Conservation (phyloP, 1,140 invertebrate genomes). For the Piezodorus guildinii region DNA sequence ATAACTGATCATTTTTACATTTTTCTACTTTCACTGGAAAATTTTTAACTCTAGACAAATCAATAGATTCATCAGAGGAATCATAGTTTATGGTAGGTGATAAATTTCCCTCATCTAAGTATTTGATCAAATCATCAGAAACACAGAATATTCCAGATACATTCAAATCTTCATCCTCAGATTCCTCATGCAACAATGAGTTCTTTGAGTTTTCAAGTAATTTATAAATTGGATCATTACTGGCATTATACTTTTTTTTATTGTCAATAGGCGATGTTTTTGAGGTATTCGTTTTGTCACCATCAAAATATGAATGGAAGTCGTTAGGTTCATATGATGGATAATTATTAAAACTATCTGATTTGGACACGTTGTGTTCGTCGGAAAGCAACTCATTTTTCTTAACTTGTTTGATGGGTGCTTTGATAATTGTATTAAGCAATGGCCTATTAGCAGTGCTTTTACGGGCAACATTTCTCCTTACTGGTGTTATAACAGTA, state of each 20-base stretch:
- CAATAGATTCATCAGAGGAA: conserved; percentile 5
- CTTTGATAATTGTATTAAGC: background rate
- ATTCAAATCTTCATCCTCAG: background rate
- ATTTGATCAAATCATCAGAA: background rate
- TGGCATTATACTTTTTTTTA: no score
- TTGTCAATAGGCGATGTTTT: no score
- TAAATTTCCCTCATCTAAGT: background rate
- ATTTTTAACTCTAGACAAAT: background rate
- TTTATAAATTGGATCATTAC: no score
- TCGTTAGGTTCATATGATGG: no score
- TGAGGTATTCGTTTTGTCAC: no score
- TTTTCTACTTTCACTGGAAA: background rate
- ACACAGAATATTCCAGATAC: background rate
- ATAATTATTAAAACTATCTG: no score
- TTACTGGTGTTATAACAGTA: background rate
- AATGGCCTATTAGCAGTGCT: conserved; percentile 2
- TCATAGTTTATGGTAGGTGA: background rate
- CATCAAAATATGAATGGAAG: no score
- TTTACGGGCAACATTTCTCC: conserved; percentile 1
- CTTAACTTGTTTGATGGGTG: no score
- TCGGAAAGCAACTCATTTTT: no score
- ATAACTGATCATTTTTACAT: no score
- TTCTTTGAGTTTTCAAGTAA: background rate
- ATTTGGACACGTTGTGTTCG: no score
- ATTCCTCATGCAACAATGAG: background rate